Evolutionary conservation across 2,888 invertebrate species (phyloP).

Genomic region (Aphodius granarius): DNA sequence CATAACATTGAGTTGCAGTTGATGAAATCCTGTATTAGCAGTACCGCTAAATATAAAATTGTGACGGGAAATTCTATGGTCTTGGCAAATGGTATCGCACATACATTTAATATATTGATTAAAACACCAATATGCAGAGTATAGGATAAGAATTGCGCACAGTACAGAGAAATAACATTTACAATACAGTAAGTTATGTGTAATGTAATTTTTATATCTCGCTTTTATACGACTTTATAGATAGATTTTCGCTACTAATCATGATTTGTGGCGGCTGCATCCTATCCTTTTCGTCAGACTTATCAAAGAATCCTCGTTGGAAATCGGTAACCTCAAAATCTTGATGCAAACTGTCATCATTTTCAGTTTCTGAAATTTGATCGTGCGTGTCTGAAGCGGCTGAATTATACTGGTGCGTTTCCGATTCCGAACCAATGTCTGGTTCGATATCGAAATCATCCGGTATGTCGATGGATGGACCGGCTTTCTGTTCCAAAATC

Average conservation of each 20-base stretch:
- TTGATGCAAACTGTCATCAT: background rate
- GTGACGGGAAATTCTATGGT: too few species aligned
- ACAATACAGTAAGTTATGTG: background rate
- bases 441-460: constrained; percentile 50
- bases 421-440: constrained; percentile 16
- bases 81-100: background rate
- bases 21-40: too few species aligned
- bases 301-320: background rate
- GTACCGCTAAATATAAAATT: too few species aligned
- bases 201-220: constrained; percentile 16
- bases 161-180: background rate
- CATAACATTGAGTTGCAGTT: too few species aligned
- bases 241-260: constrained; percentile 27
- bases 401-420: background rate
- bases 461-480: constrained; percentile 57
- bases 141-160: background rate
- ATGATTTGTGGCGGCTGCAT: constrained; percentile 26
- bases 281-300: constrained; percentile 16
- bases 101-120: constrained; percentile 9
- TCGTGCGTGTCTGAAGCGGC: constrained; percentile 7
- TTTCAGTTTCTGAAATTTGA: constrained; percentile 5
- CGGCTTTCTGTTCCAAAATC: constrained; percentile 59
- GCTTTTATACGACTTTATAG: constrained; percentile 26
- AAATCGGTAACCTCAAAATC: background rate
- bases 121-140: constrained; percentile 4